A percentile compares a stretch with the other conserved stretches of the same genome.
Evolutionary conservation across 2,888 invertebrate species (phyloP).

Genomic region (Seira musarum): DNA sequence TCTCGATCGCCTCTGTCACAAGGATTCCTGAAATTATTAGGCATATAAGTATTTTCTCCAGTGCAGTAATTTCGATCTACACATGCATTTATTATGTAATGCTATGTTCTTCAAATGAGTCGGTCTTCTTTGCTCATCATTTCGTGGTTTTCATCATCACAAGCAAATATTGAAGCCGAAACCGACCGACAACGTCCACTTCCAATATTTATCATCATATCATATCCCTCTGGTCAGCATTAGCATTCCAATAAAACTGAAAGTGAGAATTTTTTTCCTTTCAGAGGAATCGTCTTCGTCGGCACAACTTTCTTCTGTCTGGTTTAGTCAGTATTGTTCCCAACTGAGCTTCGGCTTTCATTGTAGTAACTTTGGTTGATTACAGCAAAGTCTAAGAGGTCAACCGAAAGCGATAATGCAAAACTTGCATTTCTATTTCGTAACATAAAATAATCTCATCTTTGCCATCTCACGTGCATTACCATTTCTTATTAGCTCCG

Average conservation of each 20-base stretch:
- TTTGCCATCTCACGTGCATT: background rate
- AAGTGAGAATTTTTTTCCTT: slow-evolving; percentile 36
- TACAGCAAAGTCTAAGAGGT: slow-evolving; percentile 21
- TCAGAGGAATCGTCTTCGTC: background rate
- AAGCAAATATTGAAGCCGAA: no score
- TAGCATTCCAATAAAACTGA: slow-evolving; percentile 10
- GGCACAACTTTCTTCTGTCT: background rate
- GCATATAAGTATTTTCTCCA: background rate
- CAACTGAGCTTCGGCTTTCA: slow-evolving; percentile 23
- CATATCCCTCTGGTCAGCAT: background rate
- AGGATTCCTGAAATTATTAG: no score
- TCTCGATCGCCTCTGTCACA: no score
- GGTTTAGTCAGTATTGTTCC: background rate
- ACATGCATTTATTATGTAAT: background rate
- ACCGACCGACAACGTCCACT: no score
- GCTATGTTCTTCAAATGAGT: background rate
- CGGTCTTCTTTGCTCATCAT: slow-evolving; percentile 20
- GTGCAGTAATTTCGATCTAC: background rate
- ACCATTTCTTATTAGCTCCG: background rate
- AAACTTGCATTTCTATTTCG: background rate
- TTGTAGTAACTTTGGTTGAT: slow-evolving; percentile 27
- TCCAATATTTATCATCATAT: no score
- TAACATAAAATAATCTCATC: background rate
- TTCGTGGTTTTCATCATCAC: slow-evolving; percentile 7
- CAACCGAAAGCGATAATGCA: slow-evolving; percentile 21